phyloP scores from a whole-genome alignment of 37 sponge, comb jelly and placozoan species.

The Axinella damicornis region DNA sequence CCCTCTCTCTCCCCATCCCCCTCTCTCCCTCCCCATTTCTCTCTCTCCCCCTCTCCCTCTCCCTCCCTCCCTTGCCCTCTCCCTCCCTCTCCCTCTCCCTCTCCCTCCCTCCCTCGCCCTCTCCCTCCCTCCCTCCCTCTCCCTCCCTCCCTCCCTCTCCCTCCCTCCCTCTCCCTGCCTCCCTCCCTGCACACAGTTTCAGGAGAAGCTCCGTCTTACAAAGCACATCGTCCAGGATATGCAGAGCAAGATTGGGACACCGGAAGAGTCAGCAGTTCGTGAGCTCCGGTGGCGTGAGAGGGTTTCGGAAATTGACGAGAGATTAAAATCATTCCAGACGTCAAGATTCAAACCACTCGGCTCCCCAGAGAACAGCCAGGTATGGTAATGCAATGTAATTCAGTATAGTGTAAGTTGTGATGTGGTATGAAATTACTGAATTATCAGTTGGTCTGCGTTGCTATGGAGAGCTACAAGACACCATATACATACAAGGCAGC shows the following conservation, averaged over 20 bases:
- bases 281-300: slow-evolving; percentile 20
- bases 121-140: not conserved
- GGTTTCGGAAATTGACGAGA: slow-evolving; percentile 39
- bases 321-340: slow-evolving; percentile 11
- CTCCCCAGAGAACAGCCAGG: slow-evolving; percentile 56
- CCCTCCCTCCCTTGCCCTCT: too few relatives aligned
- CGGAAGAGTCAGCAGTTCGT: not conserved
- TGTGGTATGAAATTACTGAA: too few relatives aligned
- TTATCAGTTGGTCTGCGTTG: too few relatives aligned
- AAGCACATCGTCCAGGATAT: slow-evolving; percentile 45
- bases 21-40: not conserved
- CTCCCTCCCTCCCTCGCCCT: not conserved
- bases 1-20: not conserved
- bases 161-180: not conserved
- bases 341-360: slow-evolving; percentile 24
- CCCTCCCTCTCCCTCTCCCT: too few relatives aligned
- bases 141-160: not conserved
- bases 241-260: slow-evolving; percentile 43
- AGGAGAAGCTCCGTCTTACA: slow-evolving; percentile 19
- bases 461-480: too few relatives aligned
- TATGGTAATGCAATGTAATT: not conserved
- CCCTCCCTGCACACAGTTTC: slow-evolving; percentile 23
- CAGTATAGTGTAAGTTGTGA: too few relatives aligned
- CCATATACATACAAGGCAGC: too few relatives aligned
- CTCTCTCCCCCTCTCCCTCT: not conserved